Evolutionary conservation across 2,113 vertebrate species (phyloP).

Genomic region (Tyrannus savana): DNA sequence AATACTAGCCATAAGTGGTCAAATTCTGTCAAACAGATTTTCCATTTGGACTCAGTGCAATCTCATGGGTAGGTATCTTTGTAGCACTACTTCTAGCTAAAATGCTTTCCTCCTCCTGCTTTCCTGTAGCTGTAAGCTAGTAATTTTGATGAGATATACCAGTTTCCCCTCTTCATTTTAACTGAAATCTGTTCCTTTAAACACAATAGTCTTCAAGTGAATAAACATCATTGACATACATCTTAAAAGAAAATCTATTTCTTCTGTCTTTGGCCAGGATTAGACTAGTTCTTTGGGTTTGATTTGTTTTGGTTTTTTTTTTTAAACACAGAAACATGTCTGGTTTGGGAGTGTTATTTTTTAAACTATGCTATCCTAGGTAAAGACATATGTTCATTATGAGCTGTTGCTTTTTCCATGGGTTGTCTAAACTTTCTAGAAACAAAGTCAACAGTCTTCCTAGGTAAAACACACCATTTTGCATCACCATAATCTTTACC

Average conservation of each 20-base stretch:
- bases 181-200: background rate
- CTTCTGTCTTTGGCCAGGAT: background rate
- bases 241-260: background rate
- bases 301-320: background rate
- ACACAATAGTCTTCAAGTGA: background rate
- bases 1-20: background rate
- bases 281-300: background rate
- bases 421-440: background rate
- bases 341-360: background rate
- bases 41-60: background rate
- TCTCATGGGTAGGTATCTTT: background rate
- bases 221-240: fast-evolving
- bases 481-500: background rate
- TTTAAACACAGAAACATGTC: background rate
- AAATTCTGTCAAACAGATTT: background rate
- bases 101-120: background rate
- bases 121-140: background rate
- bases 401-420: background rate
- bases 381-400: background rate
- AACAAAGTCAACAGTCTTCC: background rate
- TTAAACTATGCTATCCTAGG: background rate
- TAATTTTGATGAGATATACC: background rate
- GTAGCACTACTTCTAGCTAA: background rate
- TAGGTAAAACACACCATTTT: background rate
- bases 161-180: background rate